Conservation (phyloP, 2,888 invertebrate species). For the Conistra vaccinii region DNA sequence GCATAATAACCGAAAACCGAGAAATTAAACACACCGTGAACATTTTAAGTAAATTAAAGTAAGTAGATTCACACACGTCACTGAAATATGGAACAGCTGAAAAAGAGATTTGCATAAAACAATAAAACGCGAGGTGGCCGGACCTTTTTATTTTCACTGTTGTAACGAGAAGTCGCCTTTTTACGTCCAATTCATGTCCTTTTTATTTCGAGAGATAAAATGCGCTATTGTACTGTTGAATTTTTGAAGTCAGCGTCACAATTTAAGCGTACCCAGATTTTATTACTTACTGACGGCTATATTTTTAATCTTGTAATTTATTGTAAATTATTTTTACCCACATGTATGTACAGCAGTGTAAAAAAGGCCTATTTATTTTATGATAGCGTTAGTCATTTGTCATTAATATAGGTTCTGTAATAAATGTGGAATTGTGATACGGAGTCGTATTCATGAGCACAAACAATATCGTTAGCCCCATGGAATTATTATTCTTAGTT, state of each 20-base stretch:
- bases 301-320: slow-evolving; percentile 26
- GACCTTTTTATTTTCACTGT: slow-evolving; percentile 46
- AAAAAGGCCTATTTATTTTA: slow-evolving; percentile 5
- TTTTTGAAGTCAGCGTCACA: slow-evolving; percentile 40
- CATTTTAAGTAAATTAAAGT: neutral
- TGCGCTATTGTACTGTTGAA: slow-evolving; percentile 42
- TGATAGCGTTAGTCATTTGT: neutral
- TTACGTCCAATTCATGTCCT: slow-evolving; percentile 53
- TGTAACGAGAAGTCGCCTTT: slow-evolving; percentile 50
- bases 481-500: neutral
- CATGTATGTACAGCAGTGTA: neutral
- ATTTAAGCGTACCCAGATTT: slow-evolving; percentile 29
- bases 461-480: neutral
- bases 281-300: slow-evolving; percentile 22
- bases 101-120: slow-evolving; percentile 56
- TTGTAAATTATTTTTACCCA: slow-evolving; percentile 2
- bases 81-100: slow-evolving; percentile 34
- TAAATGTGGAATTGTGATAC: neutral
- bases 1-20: neutral
- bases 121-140: slow-evolving; percentile 45
- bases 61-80: slow-evolving; percentile 13
- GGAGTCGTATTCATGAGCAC: no score
- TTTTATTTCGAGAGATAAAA: slow-evolving; percentile 56
- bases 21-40: neutral
- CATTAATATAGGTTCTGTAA: neutral